Base-by-base conservation (phyloP, 2,113 vertebrate species). In the Sander vitreus region DNA sequence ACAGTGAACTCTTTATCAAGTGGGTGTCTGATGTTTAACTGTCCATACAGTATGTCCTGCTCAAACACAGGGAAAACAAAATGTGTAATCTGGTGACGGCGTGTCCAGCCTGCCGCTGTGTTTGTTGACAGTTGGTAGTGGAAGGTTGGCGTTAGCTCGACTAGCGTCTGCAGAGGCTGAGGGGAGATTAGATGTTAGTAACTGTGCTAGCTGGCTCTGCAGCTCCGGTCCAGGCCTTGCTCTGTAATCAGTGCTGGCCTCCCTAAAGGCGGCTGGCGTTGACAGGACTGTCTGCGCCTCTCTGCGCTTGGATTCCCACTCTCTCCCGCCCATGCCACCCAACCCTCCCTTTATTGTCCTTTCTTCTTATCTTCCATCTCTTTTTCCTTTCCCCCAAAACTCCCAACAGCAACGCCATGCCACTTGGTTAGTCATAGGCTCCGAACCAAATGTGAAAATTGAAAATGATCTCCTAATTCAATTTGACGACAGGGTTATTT, bases 121-220 rank as follows among this genome's bases (percentile, higher is more conserved):
- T 85, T 66, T 78, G 84, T 70, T 76, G 86, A 82, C 62, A 39
- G 53, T 66, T 0, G 25, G 70, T 58, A 25, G 66, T 43, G 47
- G 66, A 73, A 77, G 83, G 86, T 83, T 81, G 86, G 80, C 2
- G 73, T 87, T 80, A 85, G 85, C n/a, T 4, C 27, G 5, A 36
- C 71, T 5, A 9, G 72, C 80, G 70, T 86, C 80, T 84, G 88
- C 3, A 1, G 50, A 62, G 50, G 54, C 59, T 9, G 51, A 54
- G 15, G 69, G 47, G 45, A 81, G 88, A 92, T 90, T 91, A 89
- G 79, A 84, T 58, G 79, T 60, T 78, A 63, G 59, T 3, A 27
- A 72, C 78, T 55, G 1, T 27, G 79, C 65, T 80, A 63, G 73
- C 68, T 19, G 33, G 81, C 51, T 71, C 78, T 62, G 62, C 51